Conservation (phyloP, 1,140 invertebrate genomes). For the Sesamia nonagrioides region DNA sequence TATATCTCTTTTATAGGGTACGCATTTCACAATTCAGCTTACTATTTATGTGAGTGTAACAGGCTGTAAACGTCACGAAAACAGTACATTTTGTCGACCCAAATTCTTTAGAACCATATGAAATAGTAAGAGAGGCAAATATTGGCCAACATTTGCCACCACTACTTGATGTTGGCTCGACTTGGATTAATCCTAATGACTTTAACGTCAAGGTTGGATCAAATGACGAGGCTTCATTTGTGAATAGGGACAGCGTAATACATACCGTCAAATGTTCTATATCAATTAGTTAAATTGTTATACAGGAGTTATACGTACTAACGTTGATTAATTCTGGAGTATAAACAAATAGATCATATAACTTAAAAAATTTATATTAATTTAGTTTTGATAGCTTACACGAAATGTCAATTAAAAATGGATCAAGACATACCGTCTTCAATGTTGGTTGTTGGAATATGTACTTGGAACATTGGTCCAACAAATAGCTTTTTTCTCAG, state of each 20-base stretch:
- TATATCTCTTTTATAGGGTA: neutral
- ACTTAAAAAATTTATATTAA: too few relatives aligned
- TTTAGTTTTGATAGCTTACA: too few relatives aligned
- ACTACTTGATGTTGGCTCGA: neutral
- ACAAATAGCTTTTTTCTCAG: constrained; percentile 2
- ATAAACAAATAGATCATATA: too few relatives aligned
- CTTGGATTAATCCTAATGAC: neutral
- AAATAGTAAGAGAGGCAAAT: neutral
- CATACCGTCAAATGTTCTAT: too few relatives aligned
- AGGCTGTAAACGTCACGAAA: neutral
- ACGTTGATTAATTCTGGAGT: too few relatives aligned
- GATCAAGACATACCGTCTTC: neutral
- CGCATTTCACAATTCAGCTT: neutral
- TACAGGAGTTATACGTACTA: too few relatives aligned
- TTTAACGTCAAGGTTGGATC: neutral
- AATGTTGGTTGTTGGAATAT: constrained; percentile 26
- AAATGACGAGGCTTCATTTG: neutral
- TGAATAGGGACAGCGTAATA: neutral
- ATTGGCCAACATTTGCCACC: neutral
- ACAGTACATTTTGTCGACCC: neutral
- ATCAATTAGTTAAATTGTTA: too few relatives aligned
- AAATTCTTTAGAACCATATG: constrained; percentile 17
- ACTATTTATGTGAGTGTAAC: neutral
- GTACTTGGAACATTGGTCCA: constrained; percentile 22
- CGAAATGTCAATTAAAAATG: too few relatives aligned